Percentiles rank a stretch among this genome's conserved stretches.
Conservation (phyloP, 2,797 vertebrate genomes). For the Enteromius paludinosus region DNA sequence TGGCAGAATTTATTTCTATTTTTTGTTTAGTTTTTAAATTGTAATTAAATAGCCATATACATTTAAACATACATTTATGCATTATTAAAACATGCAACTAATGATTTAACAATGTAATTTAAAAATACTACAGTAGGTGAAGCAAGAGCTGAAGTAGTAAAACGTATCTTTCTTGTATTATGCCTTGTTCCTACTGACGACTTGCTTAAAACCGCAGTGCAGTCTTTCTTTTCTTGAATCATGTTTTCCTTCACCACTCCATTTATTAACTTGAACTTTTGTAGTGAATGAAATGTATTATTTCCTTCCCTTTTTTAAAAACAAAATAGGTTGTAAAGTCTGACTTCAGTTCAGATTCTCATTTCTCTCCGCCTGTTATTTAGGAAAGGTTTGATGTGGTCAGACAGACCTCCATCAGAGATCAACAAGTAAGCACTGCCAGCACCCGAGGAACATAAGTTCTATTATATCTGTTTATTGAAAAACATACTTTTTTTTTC, state of each 20-base stretch:
- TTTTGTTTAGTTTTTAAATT: neutral
- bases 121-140: slow-evolving; percentile 8
- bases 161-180: neutral
- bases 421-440: neutral
- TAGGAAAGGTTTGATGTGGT: neutral
- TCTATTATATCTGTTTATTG: neutral
- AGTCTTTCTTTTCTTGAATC: neutral
- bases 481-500: neutral
- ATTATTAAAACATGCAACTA: neutral
- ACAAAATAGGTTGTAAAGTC: neutral
- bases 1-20: neutral
- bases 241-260: neutral
- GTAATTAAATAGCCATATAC: neutral
- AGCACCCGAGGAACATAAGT: neutral
- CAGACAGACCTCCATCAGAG: neutral
- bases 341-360: neutral
- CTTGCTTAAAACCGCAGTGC: neutral
- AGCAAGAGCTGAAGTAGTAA: neutral
- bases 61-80: no score
- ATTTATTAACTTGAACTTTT: neutral
- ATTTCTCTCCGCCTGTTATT: neutral
- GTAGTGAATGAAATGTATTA: neutral
- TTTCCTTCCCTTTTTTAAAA: neutral
- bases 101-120: neutral
- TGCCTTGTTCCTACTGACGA: neutral